Evolutionary conservation across 2,797 vertebrate genomes (phyloP).

Genomic region (Etheostoma nigrum): DNA sequence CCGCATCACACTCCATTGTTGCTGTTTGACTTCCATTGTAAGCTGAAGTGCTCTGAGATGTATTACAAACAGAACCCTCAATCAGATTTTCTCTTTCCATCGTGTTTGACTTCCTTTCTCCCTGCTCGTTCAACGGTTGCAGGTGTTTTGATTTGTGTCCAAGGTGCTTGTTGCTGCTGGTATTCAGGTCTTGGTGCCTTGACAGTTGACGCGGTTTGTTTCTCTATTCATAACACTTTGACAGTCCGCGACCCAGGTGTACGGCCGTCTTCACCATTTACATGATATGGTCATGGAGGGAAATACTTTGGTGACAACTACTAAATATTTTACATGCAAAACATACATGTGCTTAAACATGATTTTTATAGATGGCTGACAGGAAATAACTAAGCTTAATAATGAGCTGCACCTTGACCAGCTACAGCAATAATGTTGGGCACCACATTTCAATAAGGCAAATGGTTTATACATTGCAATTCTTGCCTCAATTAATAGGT

Average conservation of each 20-base stretch:
- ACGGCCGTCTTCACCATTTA: conserved; percentile 36
- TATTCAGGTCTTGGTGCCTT: conserved; percentile 21
- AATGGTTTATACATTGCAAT: background rate
- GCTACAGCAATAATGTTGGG: background rate
- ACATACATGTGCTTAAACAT: background rate
- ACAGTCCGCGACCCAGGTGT: conserved; percentile 12
- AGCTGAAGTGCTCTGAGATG: background rate
- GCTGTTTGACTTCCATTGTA: conserved; percentile 1
- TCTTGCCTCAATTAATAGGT: background rate
- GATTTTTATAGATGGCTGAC: background rate
- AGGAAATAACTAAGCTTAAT: background rate
- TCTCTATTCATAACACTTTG: conserved; percentile 8
- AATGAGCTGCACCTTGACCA: background rate
- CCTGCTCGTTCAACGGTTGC: background rate
- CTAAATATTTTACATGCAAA: background rate
- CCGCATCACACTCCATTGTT: background rate
- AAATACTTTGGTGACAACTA: background rate
- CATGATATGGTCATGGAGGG: background rate
- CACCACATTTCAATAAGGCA: background rate
- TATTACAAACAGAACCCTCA: conserved; percentile 13
- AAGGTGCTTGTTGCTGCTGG: background rate
- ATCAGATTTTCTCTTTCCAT: conserved; percentile 8
- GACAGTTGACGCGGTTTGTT: conserved; percentile 11
- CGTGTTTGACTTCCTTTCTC: background rate
- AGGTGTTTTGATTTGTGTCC: conserved; percentile 24